These are phyloP conservation scores for Adelphocoris suturalis DNA, from an alignment of 2,888 invertebrate genomes.

Conservation along the genomic window DNA sequence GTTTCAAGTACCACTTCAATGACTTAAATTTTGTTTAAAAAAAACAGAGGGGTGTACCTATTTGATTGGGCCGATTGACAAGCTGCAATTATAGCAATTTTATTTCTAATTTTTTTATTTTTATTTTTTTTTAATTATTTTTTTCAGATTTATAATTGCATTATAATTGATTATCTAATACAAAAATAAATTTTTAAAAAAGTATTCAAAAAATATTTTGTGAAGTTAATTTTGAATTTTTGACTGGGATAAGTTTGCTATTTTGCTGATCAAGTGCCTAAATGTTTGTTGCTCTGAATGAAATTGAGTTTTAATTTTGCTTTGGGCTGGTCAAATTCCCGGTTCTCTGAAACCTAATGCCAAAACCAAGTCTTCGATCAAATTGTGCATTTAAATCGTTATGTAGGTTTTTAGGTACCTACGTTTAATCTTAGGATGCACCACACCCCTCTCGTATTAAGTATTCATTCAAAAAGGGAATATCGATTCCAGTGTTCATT, in stretches of 20 bases:
- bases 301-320: not conserved
- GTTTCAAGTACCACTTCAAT: no score
- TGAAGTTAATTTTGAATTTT: not conserved
- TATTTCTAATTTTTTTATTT: no score
- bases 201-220: no score
- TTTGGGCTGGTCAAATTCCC: not conserved
- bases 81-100: no score
- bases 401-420: not conserved
- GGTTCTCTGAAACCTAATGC: not conserved
- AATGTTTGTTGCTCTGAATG: not conserved
- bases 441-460: not conserved
- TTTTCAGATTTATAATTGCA: no score
- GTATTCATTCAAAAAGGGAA: not conserved
- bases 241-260: not conserved
- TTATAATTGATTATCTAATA: no score
- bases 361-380: slow-evolving; percentile 46
- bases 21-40: no score
- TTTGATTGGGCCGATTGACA: no score
- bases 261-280: not conserved
- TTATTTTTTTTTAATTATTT: no score
- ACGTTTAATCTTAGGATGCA: not conserved
- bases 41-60: no score
- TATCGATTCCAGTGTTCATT: not conserved
- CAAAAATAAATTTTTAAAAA: no score
- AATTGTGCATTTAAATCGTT: slow-evolving; percentile 41